Conservation (phyloP, 2,113 vertebrate genomes). For the Saiga tatarica region DNA sequence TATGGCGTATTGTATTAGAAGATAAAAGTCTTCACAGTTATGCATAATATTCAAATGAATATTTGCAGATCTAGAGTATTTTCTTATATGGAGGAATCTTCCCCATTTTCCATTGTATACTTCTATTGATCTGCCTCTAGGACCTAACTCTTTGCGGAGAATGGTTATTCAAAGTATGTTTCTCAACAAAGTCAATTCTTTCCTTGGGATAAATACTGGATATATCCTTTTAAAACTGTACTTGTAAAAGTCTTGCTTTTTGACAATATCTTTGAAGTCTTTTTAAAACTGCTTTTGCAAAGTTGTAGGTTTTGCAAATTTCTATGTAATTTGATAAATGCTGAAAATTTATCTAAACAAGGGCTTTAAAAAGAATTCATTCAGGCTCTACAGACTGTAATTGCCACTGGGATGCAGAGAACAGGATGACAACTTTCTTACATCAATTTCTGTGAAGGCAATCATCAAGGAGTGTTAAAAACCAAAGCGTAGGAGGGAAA, state of each 20-base stretch:
- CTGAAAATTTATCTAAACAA: slow-evolving; percentile 14
- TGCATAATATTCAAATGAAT: neutral
- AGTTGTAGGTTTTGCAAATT: neutral
- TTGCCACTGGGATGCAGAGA: neutral
- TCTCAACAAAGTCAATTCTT: neutral
- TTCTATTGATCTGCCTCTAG: neutral
- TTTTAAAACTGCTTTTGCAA: neutral
- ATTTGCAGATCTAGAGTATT: neutral
- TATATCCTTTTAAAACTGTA: neutral
- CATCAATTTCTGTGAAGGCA: neutral
- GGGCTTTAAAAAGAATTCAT: neutral
- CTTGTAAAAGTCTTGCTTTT: neutral
- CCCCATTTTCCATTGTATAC: fast-evolving
- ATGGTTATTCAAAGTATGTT: neutral
- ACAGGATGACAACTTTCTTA: slow-evolving; percentile 8
- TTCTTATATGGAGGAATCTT: neutral
- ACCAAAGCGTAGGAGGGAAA: neutral
- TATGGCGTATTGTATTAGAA: neutral
- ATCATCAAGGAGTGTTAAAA: neutral
- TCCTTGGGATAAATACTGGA: neutral
- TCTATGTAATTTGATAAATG: neutral
- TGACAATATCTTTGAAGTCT: neutral
- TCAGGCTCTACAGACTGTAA: neutral
- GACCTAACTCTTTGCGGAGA: neutral
- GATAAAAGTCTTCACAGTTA: neutral